phyloP scores from a whole-genome alignment of 35 echinoderm and acorn worm genomes.

The Diadema setosum region DNA sequence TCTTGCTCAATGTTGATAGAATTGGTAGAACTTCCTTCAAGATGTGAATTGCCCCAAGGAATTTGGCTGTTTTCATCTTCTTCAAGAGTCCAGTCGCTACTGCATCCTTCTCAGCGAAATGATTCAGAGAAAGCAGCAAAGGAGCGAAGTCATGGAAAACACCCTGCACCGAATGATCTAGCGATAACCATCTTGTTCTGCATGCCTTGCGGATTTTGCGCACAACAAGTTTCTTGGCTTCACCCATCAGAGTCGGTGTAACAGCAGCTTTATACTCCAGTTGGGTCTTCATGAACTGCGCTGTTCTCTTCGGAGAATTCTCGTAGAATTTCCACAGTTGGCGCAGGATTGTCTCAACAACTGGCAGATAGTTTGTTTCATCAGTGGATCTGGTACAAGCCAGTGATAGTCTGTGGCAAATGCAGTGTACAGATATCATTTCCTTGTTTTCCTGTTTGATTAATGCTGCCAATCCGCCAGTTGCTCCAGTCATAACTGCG shows the following conservation, averaged over 20 bases:
- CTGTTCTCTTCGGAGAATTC: background rate
- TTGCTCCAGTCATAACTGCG: background rate
- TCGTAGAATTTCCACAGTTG: background rate
- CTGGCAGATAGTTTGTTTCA: background rate
- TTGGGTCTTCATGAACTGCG: background rate
- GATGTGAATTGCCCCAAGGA: background rate
- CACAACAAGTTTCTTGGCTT: background rate
- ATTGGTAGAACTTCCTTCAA: background rate
- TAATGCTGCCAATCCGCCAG: background rate
- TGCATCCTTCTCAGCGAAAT: background rate
- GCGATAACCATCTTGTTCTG: conserved; percentile 11
- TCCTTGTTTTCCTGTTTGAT: background rate
- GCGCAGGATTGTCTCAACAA: background rate
- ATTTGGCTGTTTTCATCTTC: background rate
- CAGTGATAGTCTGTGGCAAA: conserved; percentile 1
- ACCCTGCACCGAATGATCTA: background rate
- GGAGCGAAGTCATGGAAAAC: background rate
- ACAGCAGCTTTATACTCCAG: background rate
- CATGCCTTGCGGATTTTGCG: background rate
- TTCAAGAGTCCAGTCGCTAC: background rate
- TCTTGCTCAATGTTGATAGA: background rate
- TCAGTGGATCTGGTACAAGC: background rate
- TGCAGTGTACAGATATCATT: background rate
- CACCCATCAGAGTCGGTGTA: background rate
- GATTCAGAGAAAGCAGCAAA: background rate